A percentile compares a stretch with the other conserved stretches of the same genome.
phyloP scores from a whole-genome alignment of 92 coral and sea anemone species.

The Zoanthus gigantus region DNA sequence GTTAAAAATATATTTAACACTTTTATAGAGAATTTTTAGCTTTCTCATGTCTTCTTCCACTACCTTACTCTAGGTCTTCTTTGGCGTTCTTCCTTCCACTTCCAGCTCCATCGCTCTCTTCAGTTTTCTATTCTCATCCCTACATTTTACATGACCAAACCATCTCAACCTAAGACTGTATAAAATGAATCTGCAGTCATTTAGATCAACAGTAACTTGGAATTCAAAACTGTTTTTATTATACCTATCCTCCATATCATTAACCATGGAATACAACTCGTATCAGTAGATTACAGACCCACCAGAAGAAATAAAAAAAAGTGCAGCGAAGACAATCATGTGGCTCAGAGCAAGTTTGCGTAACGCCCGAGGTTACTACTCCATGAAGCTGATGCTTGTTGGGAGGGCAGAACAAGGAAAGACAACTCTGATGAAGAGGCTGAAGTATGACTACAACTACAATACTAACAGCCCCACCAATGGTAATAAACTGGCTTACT shows the following conservation, averaged over 20 bases:
- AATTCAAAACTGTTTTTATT: too few relatives aligned
- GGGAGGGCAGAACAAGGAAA: constrained; percentile 96
- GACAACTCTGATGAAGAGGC: constrained; percentile 93
- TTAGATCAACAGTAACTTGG: too few relatives aligned
- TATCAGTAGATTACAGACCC: constrained; percentile 88
- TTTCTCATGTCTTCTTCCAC: too few relatives aligned
- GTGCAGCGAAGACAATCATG: constrained; percentile 80
- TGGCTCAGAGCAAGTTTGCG: constrained; percentile 85
- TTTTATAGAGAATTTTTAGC: too few relatives aligned
- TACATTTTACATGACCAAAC: too few relatives aligned
- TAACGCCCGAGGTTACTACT: constrained; percentile 78
- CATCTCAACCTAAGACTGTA: too few relatives aligned
- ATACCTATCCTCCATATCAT: neutral
- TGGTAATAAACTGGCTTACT: constrained; percentile 57
- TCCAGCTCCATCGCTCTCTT: too few relatives aligned
- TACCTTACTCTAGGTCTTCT: too few relatives aligned
- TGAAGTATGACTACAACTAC: constrained; percentile 78
- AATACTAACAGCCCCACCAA: constrained; percentile 83
- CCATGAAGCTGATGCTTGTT: constrained; percentile 95
- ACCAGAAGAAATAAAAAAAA: constrained; percentile 81
- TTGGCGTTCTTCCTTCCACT: too few relatives aligned
- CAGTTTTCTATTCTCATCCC: too few relatives aligned
- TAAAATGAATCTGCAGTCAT: too few relatives aligned
- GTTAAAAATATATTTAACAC: too few relatives aligned
- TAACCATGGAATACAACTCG: neutral